A percentile compares a stretch with the other conserved stretches of the same genome.
phyloP scores from a whole-genome alignment of 2,113 vertebrate species.

The Cathartes aura region DNA sequence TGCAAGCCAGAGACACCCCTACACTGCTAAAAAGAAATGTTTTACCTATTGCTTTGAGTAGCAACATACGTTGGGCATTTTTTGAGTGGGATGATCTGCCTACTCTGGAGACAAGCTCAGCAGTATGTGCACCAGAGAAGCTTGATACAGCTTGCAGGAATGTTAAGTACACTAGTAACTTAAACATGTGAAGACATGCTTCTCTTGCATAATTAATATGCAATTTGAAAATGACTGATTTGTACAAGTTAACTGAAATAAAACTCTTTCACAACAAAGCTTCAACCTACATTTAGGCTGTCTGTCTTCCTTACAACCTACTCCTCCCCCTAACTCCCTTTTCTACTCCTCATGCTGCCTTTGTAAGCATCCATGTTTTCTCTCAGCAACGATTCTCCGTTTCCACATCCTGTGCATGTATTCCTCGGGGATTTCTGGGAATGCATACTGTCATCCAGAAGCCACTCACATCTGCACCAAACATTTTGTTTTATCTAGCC shows the following conservation, averaged over 20 bases:
- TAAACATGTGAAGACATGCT: neutral
- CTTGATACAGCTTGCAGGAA: neutral
- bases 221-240: neutral
- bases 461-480: neutral
- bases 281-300: neutral
- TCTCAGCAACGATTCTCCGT: neutral
- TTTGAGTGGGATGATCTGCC: neutral
- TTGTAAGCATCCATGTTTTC: neutral
- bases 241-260: neutral
- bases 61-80: neutral
- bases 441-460: neutral
- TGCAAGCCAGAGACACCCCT: neutral
- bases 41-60: neutral
- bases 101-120: neutral
- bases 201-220: neutral
- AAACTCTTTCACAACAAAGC: neutral
- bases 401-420: neutral
- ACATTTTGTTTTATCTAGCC: neutral
- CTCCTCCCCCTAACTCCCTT: neutral
- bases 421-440: neutral
- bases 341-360: neutral
- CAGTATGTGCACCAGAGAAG: neutral
- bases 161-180: neutral
- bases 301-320: neutral
- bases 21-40: neutral